Base-by-base conservation (phyloP, 2,888 invertebrate species). In the Crematogaster levior region DNA sequence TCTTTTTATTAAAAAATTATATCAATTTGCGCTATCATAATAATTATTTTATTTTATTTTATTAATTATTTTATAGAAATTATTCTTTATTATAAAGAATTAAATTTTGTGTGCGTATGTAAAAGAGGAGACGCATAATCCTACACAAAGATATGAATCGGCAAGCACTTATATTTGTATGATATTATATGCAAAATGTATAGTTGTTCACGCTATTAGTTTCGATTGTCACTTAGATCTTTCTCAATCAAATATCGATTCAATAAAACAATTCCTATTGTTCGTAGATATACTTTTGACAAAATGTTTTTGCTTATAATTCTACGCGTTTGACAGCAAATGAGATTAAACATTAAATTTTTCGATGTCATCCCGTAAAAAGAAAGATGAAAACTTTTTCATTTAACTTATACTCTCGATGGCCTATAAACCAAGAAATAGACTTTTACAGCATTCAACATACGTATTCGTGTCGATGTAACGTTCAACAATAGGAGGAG, bases 281-380 rank as follows among this genome's bases (percentile, higher is more conserved):
- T 53, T 34, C 9, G 9, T 12, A 10, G 12, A 46, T 30, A 30
- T 27, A 30, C 10, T 15, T 9, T 53, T 37, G 18, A 53, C 10
- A 18, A 53, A 58, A 27, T 7, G 0, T 30, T 60, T 30, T 12
- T 30, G n/a, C 0, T 53, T 5, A 34, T 10, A 43, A 43, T 43
- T 43, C 9, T 15, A 43, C 21, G 15, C 6, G 6, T 34, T 37
- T 51, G 18, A 10, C 6, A 34, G 21, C 21, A 6, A 51, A 37
- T 4, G 21, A 24, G 15, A 24, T 60, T 37, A 70, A 72, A 15
- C 7, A 61, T 61, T 43, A 46, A 43, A 60, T 48, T 74, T 74
- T 12, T 53, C 58, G 10, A 74, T 21, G 18, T 43, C 15, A 12
- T 30, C 24, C 27, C 15, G 21, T 18, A 34, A 10, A n/a, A n/a